These are phyloP conservation scores for Aphidius ervi DNA, from an alignment of 1,140 invertebrate species.

Conservation along the genomic window DNA sequence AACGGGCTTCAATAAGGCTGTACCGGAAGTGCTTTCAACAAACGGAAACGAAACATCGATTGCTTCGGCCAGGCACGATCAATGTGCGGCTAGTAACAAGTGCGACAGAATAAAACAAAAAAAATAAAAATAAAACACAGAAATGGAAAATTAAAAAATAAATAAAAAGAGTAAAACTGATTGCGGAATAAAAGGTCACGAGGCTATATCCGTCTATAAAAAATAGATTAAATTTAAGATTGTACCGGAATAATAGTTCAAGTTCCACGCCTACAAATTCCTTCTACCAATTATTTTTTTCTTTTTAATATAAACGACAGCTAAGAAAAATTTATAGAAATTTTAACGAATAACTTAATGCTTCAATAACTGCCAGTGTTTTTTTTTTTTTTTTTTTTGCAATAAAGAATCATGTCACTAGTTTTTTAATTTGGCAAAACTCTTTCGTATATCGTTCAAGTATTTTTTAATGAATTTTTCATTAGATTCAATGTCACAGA, in stretches of 20 bases:
- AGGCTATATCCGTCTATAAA: constrained; percentile 12
- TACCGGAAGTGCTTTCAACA: constrained; percentile 14
- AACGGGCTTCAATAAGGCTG: constrained; percentile 2
- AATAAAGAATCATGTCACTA: no score
- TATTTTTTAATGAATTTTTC: no score
- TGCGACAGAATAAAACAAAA: not conserved
- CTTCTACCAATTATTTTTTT: constrained; percentile 2
- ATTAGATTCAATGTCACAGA: no score
- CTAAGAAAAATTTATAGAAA: no score
- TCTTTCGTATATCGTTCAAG: no score
- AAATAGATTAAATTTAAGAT: constrained; percentile 19
- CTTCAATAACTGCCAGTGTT: no score
- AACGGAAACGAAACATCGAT: constrained; percentile 15
- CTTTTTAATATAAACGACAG: constrained; percentile 16
- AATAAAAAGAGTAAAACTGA: no score
- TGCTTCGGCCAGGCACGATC: not conserved
- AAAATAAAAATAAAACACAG: no score
- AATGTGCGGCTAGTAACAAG: constrained; percentile 6
- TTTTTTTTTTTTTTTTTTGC: no score
- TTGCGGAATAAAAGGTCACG: constrained; percentile 8
- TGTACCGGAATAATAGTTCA: constrained; percentile 3
- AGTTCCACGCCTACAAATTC: not conserved
- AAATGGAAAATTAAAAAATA: no score
- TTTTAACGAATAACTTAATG: no score
- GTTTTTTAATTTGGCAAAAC: no score